Evolutionary conservation across 2,888 invertebrate species (phyloP).

Genomic region (Horisme vitalbata): DNA sequence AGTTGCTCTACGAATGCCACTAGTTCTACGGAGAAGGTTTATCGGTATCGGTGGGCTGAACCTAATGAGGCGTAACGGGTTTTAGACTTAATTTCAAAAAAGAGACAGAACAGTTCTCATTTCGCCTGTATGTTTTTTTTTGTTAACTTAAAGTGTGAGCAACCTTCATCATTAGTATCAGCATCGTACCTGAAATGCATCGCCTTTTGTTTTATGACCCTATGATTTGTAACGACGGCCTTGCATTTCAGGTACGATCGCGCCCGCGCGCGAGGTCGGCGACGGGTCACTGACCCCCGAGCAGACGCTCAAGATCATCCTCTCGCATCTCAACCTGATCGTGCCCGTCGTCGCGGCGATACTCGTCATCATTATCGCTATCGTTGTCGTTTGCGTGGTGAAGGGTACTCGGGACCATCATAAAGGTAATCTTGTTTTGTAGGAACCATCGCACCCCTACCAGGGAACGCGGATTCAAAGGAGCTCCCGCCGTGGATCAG

Average conservation of each 20-base stretch:
- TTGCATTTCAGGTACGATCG: conserved; percentile 96
- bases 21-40: too few relatives aligned
- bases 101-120: too few relatives aligned
- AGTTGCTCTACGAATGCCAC: too few relatives aligned
- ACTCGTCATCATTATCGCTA: conserved; percentile 95
- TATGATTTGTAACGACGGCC: conserved; percentile 39
- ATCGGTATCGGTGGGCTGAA: too few relatives aligned
- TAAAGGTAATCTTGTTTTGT: conserved; percentile 85
- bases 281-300: conserved; percentile 88
- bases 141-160: too few relatives aligned
- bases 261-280: conserved; percentile 90
- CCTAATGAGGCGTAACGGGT: too few relatives aligned
- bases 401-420: conserved; percentile 92
- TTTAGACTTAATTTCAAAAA: too few relatives aligned
- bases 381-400: conserved; percentile 96
- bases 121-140: too few relatives aligned
- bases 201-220: conserved; percentile 45
- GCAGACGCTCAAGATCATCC: conserved; percentile 93
- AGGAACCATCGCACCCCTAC: conserved; percentile 93
- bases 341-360: conserved; percentile 96
- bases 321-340: conserved; percentile 95
- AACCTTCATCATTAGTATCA: conserved; percentile 10
- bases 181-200: conserved; percentile 82
- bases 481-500: conserved; percentile 89
- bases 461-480: conserved; percentile 81